A percentile compares a stretch with the other conserved stretches of the same genome.
phyloP scores from a whole-genome alignment of 2,888 invertebrate species.

The Epiblema foenella region DNA sequence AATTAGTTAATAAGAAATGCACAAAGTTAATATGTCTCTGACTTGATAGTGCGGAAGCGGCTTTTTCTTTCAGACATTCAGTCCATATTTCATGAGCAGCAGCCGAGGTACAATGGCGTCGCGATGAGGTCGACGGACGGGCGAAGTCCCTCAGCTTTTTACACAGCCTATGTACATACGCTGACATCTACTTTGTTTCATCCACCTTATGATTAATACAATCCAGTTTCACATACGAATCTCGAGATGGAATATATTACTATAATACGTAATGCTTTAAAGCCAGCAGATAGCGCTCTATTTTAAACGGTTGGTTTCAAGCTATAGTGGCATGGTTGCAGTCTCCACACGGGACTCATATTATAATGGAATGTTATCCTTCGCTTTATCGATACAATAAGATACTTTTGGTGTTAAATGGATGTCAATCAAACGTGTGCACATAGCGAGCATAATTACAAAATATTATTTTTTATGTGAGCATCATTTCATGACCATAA shows the following conservation, averaged over 20 bases:
- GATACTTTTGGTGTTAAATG: neutral
- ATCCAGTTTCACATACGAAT: neutral
- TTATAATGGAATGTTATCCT: constrained; percentile 23
- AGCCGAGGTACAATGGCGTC: constrained; percentile 75
- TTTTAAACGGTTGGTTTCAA: constrained; percentile 24
- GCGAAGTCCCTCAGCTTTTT: constrained; percentile 49
- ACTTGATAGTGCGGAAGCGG: constrained; percentile 46
- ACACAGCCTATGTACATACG: constrained; percentile 9
- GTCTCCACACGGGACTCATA: constrained; percentile 21
- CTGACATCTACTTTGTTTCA: constrained; percentile 16
- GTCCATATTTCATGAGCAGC: constrained; percentile 81
- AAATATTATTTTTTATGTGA: neutral
- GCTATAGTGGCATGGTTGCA: constrained; percentile 24
- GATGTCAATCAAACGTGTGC: constrained; percentile 15
- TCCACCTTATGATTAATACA: constrained; percentile 7
- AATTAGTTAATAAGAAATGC: constrained; percentile 36
- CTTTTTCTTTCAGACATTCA: constrained; percentile 74
- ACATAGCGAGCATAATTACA: neutral
- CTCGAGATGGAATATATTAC: neutral
- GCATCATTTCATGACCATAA: neutral
- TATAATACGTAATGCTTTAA: neutral
- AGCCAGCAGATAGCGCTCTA: constrained; percentile 11
- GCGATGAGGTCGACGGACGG: constrained; percentile 79
- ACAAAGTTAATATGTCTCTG: constrained; percentile 19
- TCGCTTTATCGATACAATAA: neutral